A percentile compares a stretch with the other conserved stretches of the same genome.
Conservation (phyloP, 2,797 vertebrate genomes). For the Micromesistius poutassou region DNA sequence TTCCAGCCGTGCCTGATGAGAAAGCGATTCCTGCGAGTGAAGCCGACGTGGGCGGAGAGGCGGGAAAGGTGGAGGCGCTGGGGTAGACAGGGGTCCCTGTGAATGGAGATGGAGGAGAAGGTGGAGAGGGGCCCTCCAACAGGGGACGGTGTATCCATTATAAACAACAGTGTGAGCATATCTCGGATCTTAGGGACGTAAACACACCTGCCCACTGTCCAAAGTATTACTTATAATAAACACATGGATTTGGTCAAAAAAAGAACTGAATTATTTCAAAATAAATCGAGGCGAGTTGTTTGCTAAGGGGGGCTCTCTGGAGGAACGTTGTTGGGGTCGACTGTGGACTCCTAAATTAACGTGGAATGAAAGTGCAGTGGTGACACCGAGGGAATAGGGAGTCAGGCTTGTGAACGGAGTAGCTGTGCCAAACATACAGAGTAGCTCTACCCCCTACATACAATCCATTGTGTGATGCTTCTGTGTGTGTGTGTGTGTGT, state of each 20-base stretch:
- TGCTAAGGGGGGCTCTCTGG: not conserved
- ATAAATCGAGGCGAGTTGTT: not conserved
- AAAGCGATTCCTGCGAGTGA: conserved; percentile 31
- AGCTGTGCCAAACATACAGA: not conserved
- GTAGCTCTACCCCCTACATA: too few species aligned
- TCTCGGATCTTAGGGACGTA: not conserved
- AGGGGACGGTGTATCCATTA: conserved; percentile 35
- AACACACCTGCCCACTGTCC: too few species aligned
- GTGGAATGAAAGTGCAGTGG: not conserved
- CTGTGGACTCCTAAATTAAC: not conserved
- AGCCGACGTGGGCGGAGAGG: conserved; percentile 32
- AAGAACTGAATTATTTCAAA: not conserved
- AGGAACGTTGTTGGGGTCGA: not conserved
- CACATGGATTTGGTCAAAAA: not conserved
- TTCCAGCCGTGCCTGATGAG: conserved; percentile 45
- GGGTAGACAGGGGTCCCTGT: conserved; percentile 28
- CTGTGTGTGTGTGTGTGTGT: not conserved
- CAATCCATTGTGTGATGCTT: not conserved
- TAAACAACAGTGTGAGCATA: conserved; percentile 30
- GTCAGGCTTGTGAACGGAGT: not conserved
- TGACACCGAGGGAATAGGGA: not conserved
- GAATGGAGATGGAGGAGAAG: conserved; percentile 53
- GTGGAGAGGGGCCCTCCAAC: conserved; percentile 30
- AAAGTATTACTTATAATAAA: not conserved
- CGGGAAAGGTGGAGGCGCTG: conserved; percentile 28